Evolutionary conservation across 2,888 invertebrate genomes (phyloP), one percentile per base, ranked within the genome.

Genomic region (Andricus quercusramuli): DNA sequence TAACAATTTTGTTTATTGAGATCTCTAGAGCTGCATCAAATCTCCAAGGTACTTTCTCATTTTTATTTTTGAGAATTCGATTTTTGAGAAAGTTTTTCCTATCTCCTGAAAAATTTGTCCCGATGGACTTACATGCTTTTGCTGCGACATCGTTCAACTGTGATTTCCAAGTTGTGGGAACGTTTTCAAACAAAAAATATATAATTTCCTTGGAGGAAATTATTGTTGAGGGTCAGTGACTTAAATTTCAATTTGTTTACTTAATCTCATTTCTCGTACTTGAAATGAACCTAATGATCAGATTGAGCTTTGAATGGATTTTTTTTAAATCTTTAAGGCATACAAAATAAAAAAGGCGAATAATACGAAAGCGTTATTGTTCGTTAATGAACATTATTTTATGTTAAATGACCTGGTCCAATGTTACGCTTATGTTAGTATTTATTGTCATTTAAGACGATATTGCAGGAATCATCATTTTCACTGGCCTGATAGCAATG

Each of bases 401-500:
- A 74, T 74, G 56, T 20, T 17, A 29, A 47, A 22, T 51, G 70
- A 70, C 47, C 51, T 74, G 74, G 74, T 56, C 74, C 56, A 74
- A 20, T 74, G 9, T 56, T 74, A 56, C 74, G 44, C 51, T 70
- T n/a, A 66, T 66, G 41, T 17, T 41, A 4, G 37, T 37, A 11
- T 32, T 70, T 47, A 47, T 70, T 3, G 20, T 70, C 32, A 51
- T 66, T 56, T 4, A 51, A 74, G 9, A 56, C 20, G n/a, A 29
- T 74, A 29, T 32, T 51, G 3, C 8, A 20, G 29, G 32, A 74
- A 74, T 74, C 51, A 56, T 51, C 13, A 20, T 74, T 51, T 51
- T 47, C 51, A 51, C n/a, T 56, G 51, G 51, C 20, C 25, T 47
- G 25, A 44, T 70, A 47, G 29, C 17, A 44, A 70, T 25, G 6